phyloP scores from a whole-genome alignment of 2,797 vertebrate species.

The Leptodactylus fallax region DNA sequence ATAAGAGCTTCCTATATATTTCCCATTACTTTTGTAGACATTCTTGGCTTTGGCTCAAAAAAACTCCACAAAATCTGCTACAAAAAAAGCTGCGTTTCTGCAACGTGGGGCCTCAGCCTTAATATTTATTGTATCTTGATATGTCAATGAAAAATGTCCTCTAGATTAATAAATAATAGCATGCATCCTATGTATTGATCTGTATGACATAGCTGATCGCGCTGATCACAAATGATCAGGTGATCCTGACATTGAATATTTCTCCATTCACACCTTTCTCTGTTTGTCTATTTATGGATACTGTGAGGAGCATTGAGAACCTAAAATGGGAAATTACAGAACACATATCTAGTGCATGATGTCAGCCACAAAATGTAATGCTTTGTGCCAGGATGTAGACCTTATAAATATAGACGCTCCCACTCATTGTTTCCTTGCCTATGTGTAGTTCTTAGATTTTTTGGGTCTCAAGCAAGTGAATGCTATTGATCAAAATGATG shows the following conservation, averaged over 20 bases:
- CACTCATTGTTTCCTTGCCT: neutral
- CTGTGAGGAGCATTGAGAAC: neutral
- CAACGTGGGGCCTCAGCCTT: no score
- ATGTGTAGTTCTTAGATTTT: neutral
- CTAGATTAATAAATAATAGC: no score
- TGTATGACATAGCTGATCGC: no score
- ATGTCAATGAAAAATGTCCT: no score
- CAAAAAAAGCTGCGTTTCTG: no score
- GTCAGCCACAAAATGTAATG: neutral
- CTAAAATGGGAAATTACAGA: constrained; percentile 28
- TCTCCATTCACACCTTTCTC: neutral
- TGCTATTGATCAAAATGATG: no score
- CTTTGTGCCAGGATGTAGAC: constrained; percentile 18
- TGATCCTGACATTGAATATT: neutral
- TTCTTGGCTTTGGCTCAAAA: no score
- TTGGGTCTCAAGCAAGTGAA: neutral
- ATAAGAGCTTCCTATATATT: no score
- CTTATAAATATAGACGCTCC: constrained; percentile 9
- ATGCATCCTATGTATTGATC: no score
- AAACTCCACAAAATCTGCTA: no score
- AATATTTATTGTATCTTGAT: no score
- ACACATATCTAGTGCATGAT: constrained; percentile 16
- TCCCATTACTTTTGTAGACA: no score
- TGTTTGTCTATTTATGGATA: neutral
- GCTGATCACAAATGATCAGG: neutral